Conservation (phyloP, 2,113 vertebrate species). For the Cebus imitator region DNA sequence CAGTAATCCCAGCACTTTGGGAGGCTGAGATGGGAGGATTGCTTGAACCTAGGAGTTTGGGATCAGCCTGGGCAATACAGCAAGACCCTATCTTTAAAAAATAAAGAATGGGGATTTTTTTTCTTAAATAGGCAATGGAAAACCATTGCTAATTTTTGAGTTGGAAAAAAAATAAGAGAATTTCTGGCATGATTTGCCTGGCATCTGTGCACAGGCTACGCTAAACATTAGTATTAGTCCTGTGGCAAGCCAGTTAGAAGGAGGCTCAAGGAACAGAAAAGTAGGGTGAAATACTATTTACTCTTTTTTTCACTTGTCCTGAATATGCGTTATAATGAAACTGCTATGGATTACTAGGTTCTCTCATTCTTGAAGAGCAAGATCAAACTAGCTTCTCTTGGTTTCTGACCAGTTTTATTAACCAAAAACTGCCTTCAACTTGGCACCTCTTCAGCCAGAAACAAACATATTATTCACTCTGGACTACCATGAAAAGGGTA, state of each 20-base stretch:
- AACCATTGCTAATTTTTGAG: neutral
- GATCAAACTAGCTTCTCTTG: constrained; percentile 15
- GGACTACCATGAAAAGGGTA: constrained; percentile 43
- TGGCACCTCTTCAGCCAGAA: constrained; percentile 63
- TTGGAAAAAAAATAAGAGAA: neutral
- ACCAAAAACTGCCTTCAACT: constrained; percentile 53
- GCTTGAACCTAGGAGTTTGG: too few relatives aligned
- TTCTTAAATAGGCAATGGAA: neutral
- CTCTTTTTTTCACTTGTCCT: neutral
- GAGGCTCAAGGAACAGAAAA: neutral
- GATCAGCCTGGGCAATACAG: too few relatives aligned
- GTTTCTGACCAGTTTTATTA: constrained; percentile 52
- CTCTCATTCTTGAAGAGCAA: neutral
- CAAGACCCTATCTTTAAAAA: too few relatives aligned
- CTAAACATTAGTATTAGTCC: accelerated
- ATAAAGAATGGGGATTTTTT: neutral
- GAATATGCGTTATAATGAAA: neutral
- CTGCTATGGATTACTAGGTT: neutral
- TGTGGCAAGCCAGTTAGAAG: neutral
- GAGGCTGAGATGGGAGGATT: too few relatives aligned
- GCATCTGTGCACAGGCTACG: neutral
- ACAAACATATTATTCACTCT: constrained; percentile 67
- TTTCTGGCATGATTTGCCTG: neutral
- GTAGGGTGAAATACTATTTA: neutral
- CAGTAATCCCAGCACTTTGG: too few relatives aligned